A percentile compares a stretch with the other conserved stretches of the same genome.
These are phyloP conservation scores for Tyrannus savana DNA, from an alignment of 2,113 vertebrate species.

Conservation along the genomic window DNA sequence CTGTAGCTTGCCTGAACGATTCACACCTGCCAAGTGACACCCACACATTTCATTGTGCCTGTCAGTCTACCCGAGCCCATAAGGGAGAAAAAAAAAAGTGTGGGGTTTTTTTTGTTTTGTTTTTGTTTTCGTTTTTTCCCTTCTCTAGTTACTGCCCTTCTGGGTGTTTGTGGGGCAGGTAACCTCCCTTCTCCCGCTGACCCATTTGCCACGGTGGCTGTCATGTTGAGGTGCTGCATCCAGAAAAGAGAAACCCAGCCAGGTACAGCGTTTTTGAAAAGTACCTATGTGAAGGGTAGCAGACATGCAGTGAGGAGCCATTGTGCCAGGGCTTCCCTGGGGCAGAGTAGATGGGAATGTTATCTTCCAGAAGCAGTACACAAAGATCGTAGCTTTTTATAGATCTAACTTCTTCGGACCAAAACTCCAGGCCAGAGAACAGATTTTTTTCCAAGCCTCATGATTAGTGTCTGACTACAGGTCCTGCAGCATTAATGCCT, in stretches of 20 bases:
- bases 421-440: background rate
- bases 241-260: background rate
- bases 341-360: background rate
- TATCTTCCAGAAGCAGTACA: background rate
- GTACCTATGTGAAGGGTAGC: background rate
- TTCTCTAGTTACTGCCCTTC: background rate
- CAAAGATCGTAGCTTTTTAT: background rate
- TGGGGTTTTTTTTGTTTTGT: too few species aligned
- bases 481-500: background rate
- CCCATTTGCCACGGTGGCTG: background rate
- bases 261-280: background rate
- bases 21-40: slow-evolving; percentile 56
- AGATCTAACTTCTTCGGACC: background rate
- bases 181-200: background rate
- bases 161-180: background rate
- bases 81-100: background rate
- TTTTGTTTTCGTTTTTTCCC: background rate
- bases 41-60: slow-evolving; percentile 47
- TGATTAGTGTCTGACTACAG: background rate
- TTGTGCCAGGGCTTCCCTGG: background rate
- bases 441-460: background rate
- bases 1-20: slow-evolving; percentile 30
- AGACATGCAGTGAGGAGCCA: background rate
- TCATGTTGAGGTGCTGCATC: background rate
- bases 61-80: slow-evolving; percentile 26